Conservation (phyloP, 2,797 vertebrate species). For the Sarcoramphus papa region DNA sequence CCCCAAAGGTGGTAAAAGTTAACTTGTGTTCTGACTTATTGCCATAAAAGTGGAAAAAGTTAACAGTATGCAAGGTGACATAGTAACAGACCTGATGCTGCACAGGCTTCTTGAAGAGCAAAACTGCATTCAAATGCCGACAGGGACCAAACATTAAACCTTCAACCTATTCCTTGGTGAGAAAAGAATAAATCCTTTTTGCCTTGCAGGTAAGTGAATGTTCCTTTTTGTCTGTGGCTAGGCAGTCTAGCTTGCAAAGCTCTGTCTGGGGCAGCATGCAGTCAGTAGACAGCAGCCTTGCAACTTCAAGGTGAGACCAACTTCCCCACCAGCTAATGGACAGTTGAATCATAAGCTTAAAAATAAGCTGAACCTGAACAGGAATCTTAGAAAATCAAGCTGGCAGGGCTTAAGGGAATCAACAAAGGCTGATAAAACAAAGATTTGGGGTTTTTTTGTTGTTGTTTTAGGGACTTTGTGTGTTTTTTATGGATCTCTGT, state of each 20-base stretch:
- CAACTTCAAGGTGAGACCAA: not conserved
- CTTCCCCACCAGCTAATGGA: not conserved
- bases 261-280: not conserved
- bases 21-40: not conserved
- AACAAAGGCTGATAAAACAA: not conserved
- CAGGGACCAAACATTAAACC: not conserved
- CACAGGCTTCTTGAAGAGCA: not conserved
- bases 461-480: not conserved
- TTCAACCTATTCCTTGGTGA: not conserved
- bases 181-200: not conserved
- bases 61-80: not conserved
- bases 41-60: not conserved
- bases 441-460: fast-evolving
- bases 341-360: not conserved
- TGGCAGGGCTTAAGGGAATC: not conserved
- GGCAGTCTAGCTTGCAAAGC: not conserved
- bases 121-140: not conserved
- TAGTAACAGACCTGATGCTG: not conserved
- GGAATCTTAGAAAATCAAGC: not conserved
- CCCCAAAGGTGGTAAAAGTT: not conserved
- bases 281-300: not conserved
- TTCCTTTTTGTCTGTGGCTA: not conserved
- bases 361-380: not conserved
- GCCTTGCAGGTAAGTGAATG: not conserved
- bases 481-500: not conserved